phyloP scores from a whole-genome alignment of 2,113 vertebrate genomes.

The Falcunculus frontatus region DNA sequence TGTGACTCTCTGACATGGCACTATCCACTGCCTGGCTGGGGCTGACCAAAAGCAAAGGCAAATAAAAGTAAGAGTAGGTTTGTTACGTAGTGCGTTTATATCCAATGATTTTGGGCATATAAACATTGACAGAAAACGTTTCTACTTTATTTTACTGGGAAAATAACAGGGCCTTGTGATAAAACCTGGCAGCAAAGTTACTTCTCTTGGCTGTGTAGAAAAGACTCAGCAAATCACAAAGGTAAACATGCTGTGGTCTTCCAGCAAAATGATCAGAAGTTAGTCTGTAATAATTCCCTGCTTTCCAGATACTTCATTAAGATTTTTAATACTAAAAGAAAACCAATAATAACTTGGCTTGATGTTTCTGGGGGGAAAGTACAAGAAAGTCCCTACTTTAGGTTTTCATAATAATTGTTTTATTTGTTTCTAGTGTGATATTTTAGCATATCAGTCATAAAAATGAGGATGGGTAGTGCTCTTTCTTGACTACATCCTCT shows the following conservation, averaged over 20 bases:
- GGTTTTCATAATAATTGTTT: background rate
- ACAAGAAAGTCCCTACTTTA: background rate
- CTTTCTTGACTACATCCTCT: background rate
- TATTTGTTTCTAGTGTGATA: background rate
- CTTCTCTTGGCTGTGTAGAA: background rate
- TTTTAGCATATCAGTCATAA: background rate
- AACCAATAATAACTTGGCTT: background rate
- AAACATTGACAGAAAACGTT: accelerated
- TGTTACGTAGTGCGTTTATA: background rate
- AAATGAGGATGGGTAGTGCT: background rate
- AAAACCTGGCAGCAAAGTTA: background rate
- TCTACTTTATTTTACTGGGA: background rate
- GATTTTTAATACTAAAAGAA: background rate
- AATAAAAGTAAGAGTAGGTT: background rate
- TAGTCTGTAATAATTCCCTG: background rate
- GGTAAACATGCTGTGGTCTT: background rate
- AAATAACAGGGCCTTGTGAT: background rate
- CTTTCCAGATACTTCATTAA: background rate
- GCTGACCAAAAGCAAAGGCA: background rate
- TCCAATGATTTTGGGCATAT: background rate
- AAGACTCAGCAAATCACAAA: background rate
- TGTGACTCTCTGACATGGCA: background rate
- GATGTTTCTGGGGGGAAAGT: background rate
- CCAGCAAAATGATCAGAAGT: background rate
- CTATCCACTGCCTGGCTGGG: background rate